Conservation (phyloP, 2,888 invertebrate species). For the Epinotia ramella region DNA sequence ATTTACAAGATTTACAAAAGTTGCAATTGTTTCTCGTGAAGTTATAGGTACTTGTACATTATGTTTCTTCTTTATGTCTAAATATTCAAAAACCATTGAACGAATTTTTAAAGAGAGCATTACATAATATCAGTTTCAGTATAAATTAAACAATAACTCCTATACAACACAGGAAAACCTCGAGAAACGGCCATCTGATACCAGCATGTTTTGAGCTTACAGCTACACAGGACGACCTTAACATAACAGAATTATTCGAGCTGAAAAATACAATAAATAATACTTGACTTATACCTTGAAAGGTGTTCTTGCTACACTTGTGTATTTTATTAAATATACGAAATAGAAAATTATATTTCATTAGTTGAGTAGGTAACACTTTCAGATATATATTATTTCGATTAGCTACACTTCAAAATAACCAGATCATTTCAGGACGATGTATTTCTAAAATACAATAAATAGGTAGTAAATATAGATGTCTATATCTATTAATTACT, state of each 20-base stretch:
- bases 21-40: constrained; percentile 34
- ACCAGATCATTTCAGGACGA: constrained; percentile 33
- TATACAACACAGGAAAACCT: constrained; percentile 42
- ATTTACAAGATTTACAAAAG: constrained; percentile 44
- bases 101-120: constrained; percentile 39
- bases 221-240: constrained; percentile 36
- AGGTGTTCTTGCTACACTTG: constrained; percentile 6
- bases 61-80: constrained; percentile 36
- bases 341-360: constrained; percentile 22
- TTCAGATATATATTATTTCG: constrained; percentile 20
- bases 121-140: constrained; percentile 35
- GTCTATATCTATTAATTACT: constrained; percentile 54
- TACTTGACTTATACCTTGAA: background rate
- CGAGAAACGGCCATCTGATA: constrained; percentile 37
- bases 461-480: constrained; percentile 48
- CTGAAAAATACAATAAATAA: background rate
- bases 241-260: constrained; percentile 17
- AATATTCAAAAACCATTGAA: constrained; percentile 24
- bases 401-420: constrained; percentile 29
- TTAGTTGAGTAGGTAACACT: constrained; percentile 16
- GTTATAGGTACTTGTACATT: constrained; percentile 42
- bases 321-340: constrained; percentile 5
- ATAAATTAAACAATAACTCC: constrained; percentile 29
- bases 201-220: constrained; percentile 22
- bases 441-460: constrained; percentile 44